These are phyloP conservation scores for Ceratotherium simum DNA, from an alignment of 2,113 vertebrate genomes.

Conservation along the genomic window DNA sequence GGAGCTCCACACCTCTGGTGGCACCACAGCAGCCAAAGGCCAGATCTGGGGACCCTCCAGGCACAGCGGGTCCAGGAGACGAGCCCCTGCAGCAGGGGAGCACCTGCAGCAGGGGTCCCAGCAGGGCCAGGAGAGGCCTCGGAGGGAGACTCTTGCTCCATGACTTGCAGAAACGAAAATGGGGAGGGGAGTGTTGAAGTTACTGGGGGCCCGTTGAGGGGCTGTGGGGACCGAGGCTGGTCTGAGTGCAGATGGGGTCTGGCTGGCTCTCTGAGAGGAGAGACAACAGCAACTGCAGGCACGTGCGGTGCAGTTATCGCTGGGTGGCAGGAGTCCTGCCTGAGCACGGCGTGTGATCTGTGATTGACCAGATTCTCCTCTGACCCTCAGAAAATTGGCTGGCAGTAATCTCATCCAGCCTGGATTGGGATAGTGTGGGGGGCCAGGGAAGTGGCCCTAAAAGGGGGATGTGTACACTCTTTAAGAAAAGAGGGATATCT, in stretches of 20 bases:
- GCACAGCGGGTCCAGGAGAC: fast-evolving
- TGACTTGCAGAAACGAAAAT: too few relatives aligned
- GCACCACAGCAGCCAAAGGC: neutral
- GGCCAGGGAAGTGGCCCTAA: neutral
- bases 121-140: neutral
- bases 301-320: fast-evolving
- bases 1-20: fast-evolving
- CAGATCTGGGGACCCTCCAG: neutral
- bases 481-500: neutral
- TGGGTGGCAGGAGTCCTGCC: neutral
- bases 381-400: neutral
- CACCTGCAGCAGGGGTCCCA: neutral
- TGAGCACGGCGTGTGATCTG: too few relatives aligned
- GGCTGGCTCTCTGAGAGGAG: neutral
- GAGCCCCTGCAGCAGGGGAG: neutral
- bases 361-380: neutral
- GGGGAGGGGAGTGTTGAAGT: neutral
- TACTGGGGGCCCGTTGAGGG: neutral
- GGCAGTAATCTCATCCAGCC: neutral
- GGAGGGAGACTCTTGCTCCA: neutral
- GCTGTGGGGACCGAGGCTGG: neutral
- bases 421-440: neutral
- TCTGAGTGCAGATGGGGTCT: neutral
- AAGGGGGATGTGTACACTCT: neutral
- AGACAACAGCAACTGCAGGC: neutral